Conservation (phyloP, 2,113 vertebrate species). For the Actenoides lindsayi region DNA sequence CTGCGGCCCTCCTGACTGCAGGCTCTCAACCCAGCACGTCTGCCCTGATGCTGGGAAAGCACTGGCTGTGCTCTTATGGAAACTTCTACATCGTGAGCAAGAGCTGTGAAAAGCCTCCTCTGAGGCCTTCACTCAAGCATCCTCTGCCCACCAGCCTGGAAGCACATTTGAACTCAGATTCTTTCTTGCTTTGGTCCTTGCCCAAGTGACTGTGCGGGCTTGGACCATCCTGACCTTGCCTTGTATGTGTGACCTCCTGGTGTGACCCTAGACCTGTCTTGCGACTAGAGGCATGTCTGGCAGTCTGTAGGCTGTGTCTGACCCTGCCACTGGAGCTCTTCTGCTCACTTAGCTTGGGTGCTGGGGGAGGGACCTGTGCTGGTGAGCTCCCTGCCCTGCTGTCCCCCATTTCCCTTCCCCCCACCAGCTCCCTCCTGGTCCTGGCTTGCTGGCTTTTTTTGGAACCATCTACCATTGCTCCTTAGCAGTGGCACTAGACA, state of each 20-base stretch:
- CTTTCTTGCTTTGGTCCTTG: too few species aligned
- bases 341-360: neutral
- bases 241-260: neutral
- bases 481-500: neutral
- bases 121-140: too few species aligned
- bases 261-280: neutral
- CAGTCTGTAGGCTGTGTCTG: neutral
- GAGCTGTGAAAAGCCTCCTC: neutral
- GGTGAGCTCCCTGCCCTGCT: neutral
- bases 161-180: too few species aligned
- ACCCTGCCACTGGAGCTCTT: neutral
- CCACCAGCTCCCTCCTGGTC: neutral
- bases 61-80: neutral
- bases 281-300: neutral
- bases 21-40: fast-evolving
- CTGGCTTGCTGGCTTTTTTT: neutral
- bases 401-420: fast-evolving
- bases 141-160: neutral
- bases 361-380: neutral
- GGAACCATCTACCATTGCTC: neutral
- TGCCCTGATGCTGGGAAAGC: neutral
- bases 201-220: neutral
- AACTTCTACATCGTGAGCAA: fast-evolving
- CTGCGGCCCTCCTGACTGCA: neutral
- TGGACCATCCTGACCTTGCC: neutral